These are phyloP conservation scores for Larimichthys polyactis DNA, from an alignment of 2,113 vertebrate genomes.

Conservation along the genomic window DNA sequence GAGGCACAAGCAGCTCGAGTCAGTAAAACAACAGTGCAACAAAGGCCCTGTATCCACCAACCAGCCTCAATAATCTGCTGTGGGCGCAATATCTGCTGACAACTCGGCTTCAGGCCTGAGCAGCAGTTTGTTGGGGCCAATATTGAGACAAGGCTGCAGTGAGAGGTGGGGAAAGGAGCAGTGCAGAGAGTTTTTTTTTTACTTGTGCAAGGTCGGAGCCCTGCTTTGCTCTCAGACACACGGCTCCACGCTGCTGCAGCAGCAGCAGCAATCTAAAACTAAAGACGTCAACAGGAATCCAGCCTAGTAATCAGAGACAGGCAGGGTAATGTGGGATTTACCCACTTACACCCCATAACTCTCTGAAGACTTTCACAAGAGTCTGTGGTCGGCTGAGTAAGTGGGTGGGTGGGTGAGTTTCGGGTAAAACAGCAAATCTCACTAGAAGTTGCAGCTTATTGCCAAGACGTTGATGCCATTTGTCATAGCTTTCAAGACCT, in stretches of 20 bases:
- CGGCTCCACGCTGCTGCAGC: constrained; percentile 40
- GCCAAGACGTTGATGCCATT: constrained; percentile 58
- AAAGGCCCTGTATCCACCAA: constrained; percentile 78
- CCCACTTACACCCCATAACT: constrained; percentile 77
- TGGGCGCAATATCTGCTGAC: constrained; percentile 80
- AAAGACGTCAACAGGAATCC: constrained; percentile 63
- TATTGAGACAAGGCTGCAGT: constrained; percentile 45
- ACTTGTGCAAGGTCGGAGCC: constrained; percentile 14
- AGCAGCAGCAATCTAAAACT: constrained; percentile 40
- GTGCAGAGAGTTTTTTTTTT: constrained; percentile 22
- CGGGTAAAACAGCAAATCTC: constrained; percentile 42
- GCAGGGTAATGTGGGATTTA: constrained; percentile 74
- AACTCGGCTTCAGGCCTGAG: constrained; percentile 59
- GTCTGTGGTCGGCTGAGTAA: constrained; percentile 72
- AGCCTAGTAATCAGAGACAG: constrained; percentile 76
- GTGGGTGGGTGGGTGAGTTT: constrained; percentile 43
- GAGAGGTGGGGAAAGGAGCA: constrained; percentile 38
- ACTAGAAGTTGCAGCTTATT: constrained; percentile 41
- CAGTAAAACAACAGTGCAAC: constrained; percentile 78
- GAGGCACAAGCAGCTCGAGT: constrained; percentile 64
- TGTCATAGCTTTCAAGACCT: constrained; percentile 50
- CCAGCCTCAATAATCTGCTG: constrained; percentile 78
- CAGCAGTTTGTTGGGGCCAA: constrained; percentile 47
- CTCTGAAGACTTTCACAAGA: constrained; percentile 78
- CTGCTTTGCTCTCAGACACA: constrained; percentile 41